These are phyloP conservation scores for Clusia tigrina DNA, from an alignment of 2,888 invertebrate genomes.

Conservation along the genomic window DNA sequence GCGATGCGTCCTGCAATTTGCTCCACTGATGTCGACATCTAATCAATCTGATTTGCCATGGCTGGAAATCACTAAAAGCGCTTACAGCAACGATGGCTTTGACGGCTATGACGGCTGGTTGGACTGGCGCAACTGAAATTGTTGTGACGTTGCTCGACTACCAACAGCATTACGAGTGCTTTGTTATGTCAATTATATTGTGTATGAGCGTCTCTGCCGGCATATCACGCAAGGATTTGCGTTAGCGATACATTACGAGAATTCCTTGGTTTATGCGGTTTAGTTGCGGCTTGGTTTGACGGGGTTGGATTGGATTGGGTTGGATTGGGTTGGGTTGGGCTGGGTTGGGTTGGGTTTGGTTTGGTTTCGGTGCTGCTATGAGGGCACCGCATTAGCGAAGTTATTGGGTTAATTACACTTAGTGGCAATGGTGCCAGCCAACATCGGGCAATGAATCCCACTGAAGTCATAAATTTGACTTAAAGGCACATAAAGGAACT, in stretches of 20 bases:
- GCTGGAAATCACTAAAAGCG: constrained; percentile 20
- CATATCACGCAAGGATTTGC: neutral
- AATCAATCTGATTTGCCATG: constrained; percentile 26
- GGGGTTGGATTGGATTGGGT: too few species aligned
- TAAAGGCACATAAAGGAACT: too few species aligned
- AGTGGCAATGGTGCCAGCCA: neutral
- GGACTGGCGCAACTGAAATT: constrained; percentile 19
- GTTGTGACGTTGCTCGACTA: too few species aligned
- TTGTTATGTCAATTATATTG: neutral
- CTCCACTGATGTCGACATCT: too few species aligned
- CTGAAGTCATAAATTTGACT: too few species aligned
- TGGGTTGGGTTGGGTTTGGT: too few species aligned
- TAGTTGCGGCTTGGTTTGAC: neutral
- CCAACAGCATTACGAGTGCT: neutral
- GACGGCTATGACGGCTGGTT: constrained; percentile 6
- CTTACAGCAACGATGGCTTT: neutral
- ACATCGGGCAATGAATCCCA: too few species aligned
- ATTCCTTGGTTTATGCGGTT: neutral
- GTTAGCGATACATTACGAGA: neutral
- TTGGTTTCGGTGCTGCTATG: too few species aligned
- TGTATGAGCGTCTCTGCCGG: neutral
- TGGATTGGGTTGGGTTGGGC: too few species aligned
- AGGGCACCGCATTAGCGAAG: neutral
- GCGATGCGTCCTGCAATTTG: too few species aligned
- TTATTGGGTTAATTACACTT: neutral